These are phyloP conservation scores for Dinocampus coccinellae DNA, from an alignment of 2,888 invertebrate genomes.

Conservation along the genomic window DNA sequence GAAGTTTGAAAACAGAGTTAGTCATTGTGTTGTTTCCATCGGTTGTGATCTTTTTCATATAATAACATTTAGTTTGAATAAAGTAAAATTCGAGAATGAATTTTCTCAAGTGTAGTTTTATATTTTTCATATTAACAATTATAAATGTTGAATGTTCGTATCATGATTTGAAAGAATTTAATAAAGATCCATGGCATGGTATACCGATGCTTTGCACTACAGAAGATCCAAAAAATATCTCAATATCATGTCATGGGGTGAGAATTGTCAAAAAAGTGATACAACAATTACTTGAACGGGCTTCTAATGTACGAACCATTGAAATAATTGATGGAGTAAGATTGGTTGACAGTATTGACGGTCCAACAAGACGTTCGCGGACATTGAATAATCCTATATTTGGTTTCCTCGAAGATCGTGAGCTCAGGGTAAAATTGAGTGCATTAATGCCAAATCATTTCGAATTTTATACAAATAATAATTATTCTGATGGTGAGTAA, in stretches of 20 bases:
- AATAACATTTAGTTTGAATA: neutral
- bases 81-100: slow-evolving; percentile 3
- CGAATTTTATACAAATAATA: slow-evolving; percentile 73
- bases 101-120: slow-evolving; percentile 35
- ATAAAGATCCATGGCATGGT: slow-evolving; percentile 40
- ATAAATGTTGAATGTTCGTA: slow-evolving; percentile 18
- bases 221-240: slow-evolving; percentile 59
- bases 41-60: slow-evolving; percentile 6
- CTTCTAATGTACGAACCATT: slow-evolving; percentile 71
- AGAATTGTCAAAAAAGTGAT: slow-evolving; percentile 71
- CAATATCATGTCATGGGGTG: slow-evolving; percentile 71
- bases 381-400: slow-evolving; percentile 72
- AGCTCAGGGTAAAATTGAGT: slow-evolving; percentile 79
- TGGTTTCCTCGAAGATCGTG: slow-evolving; percentile 79
- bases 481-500: slow-evolving; percentile 70
- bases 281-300: slow-evolving; percentile 71
- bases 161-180: slow-evolving; percentile 25
- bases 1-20: slow-evolving; percentile 8
- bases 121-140: slow-evolving; percentile 2
- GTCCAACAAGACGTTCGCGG: slow-evolving; percentile 70
- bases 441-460: slow-evolving; percentile 78
- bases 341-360: slow-evolving; percentile 72
- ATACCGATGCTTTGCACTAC: slow-evolving; percentile 50
- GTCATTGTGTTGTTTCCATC: slow-evolving; percentile 13
- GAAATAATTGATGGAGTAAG: slow-evolving; percentile 77